Conservation (phyloP, 2,113 vertebrate genomes). For the Bambusicola thoracicus region DNA sequence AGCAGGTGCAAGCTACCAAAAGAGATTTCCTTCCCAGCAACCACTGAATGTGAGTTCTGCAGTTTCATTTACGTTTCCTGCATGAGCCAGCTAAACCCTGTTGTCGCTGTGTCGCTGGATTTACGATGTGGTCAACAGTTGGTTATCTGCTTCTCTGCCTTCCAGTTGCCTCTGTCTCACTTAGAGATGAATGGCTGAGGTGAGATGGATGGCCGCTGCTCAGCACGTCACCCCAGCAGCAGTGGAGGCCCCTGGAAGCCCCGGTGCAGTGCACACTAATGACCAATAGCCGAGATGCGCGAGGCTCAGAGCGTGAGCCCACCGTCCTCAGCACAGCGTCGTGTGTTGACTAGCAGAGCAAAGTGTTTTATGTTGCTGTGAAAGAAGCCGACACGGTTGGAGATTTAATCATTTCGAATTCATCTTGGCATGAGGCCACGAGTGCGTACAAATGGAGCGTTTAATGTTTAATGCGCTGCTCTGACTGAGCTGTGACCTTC, state of each 20-base stretch:
- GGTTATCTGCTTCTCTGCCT: slow-evolving; percentile 39
- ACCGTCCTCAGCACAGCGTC: background rate
- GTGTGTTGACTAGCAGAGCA: background rate
- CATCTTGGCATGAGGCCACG: slow-evolving; percentile 43
- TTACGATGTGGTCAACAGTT: slow-evolving; percentile 43
- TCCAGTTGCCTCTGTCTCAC: slow-evolving; percentile 2
- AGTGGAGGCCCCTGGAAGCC: background rate
- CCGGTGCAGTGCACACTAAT: background rate
- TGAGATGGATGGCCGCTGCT: slow-evolving; percentile 2
- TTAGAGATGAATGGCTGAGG: background rate
- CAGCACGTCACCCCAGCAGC: background rate
- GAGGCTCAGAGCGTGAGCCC: background rate
- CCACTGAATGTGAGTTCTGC: background rate
- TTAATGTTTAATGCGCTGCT: slow-evolving; percentile 36
- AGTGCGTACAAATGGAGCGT: slow-evolving; percentile 15
- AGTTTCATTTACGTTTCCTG: slow-evolving; percentile 43
- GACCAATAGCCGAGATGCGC: background rate
- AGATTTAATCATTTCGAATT: slow-evolving; percentile 47
- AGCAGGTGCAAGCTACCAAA: slow-evolving; percentile 26
- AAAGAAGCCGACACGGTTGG: slow-evolving; percentile 43
- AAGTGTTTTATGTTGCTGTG: slow-evolving; percentile 37
- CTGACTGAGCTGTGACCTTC: slow-evolving; percentile 52
- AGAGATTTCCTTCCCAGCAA: slow-evolving; percentile 41
- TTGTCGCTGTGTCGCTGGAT: slow-evolving; percentile 8
- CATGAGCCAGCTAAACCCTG: slow-evolving; percentile 9